Evolutionary conservation across 1,140 invertebrate species (phyloP), one percentile per base, ranked within the genome.

Genomic region (Asobara japonica): DNA sequence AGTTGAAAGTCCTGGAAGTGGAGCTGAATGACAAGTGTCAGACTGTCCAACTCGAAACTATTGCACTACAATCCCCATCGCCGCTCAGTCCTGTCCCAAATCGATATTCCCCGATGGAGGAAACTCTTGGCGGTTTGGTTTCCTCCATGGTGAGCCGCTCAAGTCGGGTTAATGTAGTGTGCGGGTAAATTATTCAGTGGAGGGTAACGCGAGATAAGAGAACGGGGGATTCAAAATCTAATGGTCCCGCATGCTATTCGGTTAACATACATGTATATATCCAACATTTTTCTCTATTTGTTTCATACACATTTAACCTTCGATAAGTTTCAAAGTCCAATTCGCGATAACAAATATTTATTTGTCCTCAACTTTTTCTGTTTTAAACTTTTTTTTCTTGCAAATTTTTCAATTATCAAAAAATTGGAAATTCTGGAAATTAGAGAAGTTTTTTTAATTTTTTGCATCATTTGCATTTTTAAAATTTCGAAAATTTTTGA

Each of bases 171-270:
- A 56, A 56, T 22, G 51, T 27, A 3, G 51, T 25, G 56, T 38
- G 30, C 45, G 62, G 48, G 65, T 75, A 56, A 75, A 75, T 75
- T 75, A 75, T 75, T 75, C 74, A 75, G 30, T 62, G 65, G 66
- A 45, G 71, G 68, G 68, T 71, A 77, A 79, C 25, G 71, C 48
- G 70, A 69, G 76, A 79, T 79, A 79, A 74, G 74, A 65, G 33
- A 31, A 64, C 48, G 74, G 31, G 36, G 36, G 66, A 72, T 75
- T 68, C 64, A 45, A 68, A 51, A 71, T 64, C 66, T 74, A 79
- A 79, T 76, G 64, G 67, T 76, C 78, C 78, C 78, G 77, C 78
- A 79, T 79, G 70, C 70, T 66, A 51, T 56, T 30, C 45, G 31
- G 6, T 11, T 16, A 8, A 25, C 18, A 18, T 48, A 80, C 74